Evolutionary conservation across 2,888 invertebrate genomes (phyloP), one percentile per base, ranked within the genome.

Genomic region (Temnothorax unifasciatus): DNA sequence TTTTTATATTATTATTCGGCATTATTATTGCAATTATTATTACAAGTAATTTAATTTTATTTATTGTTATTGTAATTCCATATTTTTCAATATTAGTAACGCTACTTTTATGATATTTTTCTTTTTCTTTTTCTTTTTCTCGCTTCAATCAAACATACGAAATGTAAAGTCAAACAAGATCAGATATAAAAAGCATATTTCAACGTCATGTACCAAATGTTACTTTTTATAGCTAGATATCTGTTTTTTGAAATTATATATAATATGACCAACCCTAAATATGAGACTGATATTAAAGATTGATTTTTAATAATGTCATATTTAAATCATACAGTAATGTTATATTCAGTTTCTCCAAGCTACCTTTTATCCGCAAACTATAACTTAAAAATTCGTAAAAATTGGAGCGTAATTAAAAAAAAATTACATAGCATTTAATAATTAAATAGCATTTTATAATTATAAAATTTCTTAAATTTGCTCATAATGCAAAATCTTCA

Each of bases 291-390:
- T 64, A 41, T 64, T 11, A 64, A n/a, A 15, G 9, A 64, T 38
- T n/a, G 3, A n/a, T 41, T 64, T 41, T 64, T 64, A 13, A 21
- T 61, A 38, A 64, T 41, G 5, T 64, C n/a, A 64, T 64, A 64
- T 64, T 64, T 5, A 38, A 64, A 34, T 34, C 34, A 34, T 34
- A 34, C 6, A 6, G 0, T 6, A 34, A 34, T 34, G 34, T 34
- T 34, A 34, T 34, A 34, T 34, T 34, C 34, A 34, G 6, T 64
- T 29, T 34, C 18, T 61, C 5, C n/a, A 38, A n/a, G 38, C 38
- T 38, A 11, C 18, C 11, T 57, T 29, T 29, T 29, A 29, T 29
- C 38, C 8, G 2, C 63, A 2, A 38, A 8, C 2, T n/a, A 9
- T 52, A 1, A 52, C 11, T 21, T 34, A n/a, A 52, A 68, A 50